phyloP scores from a whole-genome alignment of 2,888 invertebrate genomes.

The Mimachlamys varia region DNA sequence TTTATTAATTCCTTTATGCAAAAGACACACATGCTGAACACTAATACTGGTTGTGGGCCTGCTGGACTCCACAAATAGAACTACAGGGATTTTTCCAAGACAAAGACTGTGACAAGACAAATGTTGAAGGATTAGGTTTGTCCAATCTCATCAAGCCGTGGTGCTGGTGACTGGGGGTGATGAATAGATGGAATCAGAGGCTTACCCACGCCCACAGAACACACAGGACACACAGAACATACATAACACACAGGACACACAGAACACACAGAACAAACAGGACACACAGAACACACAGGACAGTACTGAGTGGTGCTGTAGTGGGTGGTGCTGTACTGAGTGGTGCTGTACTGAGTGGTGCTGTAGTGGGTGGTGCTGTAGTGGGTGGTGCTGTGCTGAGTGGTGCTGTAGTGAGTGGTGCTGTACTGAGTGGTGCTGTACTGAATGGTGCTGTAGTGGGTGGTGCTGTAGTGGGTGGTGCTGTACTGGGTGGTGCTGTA shows the following conservation, averaged over 20 bases:
- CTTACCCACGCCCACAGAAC: background rate
- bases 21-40: constrained; percentile 12
- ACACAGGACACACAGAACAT: background rate
- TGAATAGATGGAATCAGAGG: background rate
- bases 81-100: constrained; percentile 10
- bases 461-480: too few relatives aligned
- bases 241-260: too few relatives aligned
- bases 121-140: background rate
- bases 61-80: constrained; percentile 2
- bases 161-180: background rate
- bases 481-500: background rate
- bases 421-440: too few relatives aligned
- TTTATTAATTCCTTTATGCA: constrained; percentile 34
- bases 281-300: background rate
- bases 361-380: too few relatives aligned
- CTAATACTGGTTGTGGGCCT: background rate
- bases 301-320: background rate
- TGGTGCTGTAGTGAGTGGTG: background rate
- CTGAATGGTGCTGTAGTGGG: background rate
- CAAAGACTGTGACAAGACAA: constrained; percentile 28
- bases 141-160: background rate
- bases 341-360: constrained; percentile 12
- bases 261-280: too few relatives aligned
- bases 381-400: too few relatives aligned
- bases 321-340: background rate